phyloP scores from a whole-genome alignment of 2,113 vertebrate genomes.

The Saccopteryx bilineata region DNA sequence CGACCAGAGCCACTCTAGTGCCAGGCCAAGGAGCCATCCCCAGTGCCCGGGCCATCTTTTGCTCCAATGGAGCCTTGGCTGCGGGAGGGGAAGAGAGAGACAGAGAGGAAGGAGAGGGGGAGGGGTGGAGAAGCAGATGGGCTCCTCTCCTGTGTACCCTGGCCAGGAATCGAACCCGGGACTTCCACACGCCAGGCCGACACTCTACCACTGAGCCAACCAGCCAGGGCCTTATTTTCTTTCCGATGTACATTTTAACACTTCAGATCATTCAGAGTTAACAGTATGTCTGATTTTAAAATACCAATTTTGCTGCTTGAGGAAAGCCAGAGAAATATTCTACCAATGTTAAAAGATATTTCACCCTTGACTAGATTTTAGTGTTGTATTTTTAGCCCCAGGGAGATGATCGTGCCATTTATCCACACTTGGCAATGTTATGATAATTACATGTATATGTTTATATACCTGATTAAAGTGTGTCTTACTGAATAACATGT shows the following conservation, averaged over 20 bases:
- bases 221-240: background rate
- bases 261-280: background rate
- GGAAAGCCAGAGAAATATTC: background rate
- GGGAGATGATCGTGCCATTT: background rate
- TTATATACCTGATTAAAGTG: background rate
- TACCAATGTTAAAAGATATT: background rate
- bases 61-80: no score
- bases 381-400: background rate
- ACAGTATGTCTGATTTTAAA: constrained; percentile 35
- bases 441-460: background rate
- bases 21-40: no score
- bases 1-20: no score
- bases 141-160: no score
- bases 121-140: no score
- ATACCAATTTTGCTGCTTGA: background rate
- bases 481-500: background rate
- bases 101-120: no score
- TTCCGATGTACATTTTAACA: background rate
- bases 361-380: constrained; percentile 42
- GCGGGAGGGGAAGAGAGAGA: no score
- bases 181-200: no score
- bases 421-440: background rate
- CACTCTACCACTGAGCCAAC: no score
- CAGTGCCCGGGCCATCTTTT: no score
- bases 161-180: no score